Evolutionary conservation across 2,113 vertebrate species (phyloP), one percentile per base, ranked within the genome.

Genomic region (Eurystomus gularis): DNA sequence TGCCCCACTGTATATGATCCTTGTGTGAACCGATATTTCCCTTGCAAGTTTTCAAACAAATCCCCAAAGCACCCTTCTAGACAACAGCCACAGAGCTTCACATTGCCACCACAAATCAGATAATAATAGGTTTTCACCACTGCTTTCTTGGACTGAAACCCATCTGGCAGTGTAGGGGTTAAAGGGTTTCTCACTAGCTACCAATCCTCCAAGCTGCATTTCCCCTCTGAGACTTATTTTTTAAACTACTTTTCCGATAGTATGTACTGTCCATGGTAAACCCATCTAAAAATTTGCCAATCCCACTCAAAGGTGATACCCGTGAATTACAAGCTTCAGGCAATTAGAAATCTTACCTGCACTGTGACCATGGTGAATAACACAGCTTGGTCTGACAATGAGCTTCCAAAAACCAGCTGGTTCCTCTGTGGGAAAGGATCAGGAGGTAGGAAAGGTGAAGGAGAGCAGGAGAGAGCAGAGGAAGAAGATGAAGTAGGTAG

Each of bases 1-100:
- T 61, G 14, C 6, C 6, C 11, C 5, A 55, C 70, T 0, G 0
- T 23, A 4, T 37, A 29, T 9, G 10, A 35, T 6, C n/a, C 15
- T 62, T 39, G 15, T 31, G 16, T 42, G 33, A 70, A 78, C 3
- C 46, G 39, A 3, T 4, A 64, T 54, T 87, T 90, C 13, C 23
- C 12, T 55, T 65, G 11, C 3, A 37, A 57, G 1, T 61, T 82
- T 88, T 29, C 31, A 65, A 78, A 40, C 7, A 73, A 57, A 33
- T 18, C n/a, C 61, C 20, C 10, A 42, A 79, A 85, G 29, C 23
- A 7, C 4, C 3, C 3, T 66, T 44, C 28, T 72, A 33, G 39
- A 29, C 31, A 61, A 26, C 7, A 66, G 20, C 7, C 10, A 21
- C 26, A 17, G n/a, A 44, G 12, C 13, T 80, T 81, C 31, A 54